Percentiles rank a stretch among this genome's conserved stretches.
These are phyloP conservation scores for Sinotaia quadrata DNA, from an alignment of 2,888 invertebrate species.

Conservation along the genomic window DNA sequence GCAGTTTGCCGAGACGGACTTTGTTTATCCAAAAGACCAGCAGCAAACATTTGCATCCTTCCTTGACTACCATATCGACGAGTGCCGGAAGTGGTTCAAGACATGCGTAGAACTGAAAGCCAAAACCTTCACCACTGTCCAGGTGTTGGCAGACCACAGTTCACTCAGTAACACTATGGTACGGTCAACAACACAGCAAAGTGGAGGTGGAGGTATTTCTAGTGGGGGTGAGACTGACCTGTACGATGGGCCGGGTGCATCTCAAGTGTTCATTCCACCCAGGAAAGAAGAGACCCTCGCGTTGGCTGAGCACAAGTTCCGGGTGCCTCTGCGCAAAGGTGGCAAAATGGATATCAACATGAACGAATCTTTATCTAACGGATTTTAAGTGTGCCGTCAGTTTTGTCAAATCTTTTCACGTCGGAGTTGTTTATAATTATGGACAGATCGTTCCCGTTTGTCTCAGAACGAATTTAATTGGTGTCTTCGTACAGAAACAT, in stretches of 20 bases:
- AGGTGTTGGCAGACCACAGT: background rate
- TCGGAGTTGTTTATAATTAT: too few relatives aligned
- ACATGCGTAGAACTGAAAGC: constrained; percentile 63
- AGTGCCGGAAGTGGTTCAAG: constrained; percentile 62
- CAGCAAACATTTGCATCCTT: constrained; percentile 52
- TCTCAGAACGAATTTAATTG: too few relatives aligned
- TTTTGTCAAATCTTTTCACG: too few relatives aligned
- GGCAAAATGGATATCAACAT: constrained; percentile 28
- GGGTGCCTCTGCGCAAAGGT: constrained; percentile 3
- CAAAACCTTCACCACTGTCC: constrained; percentile 53
- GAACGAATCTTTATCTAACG: constrained; percentile 18
- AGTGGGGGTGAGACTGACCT: constrained; percentile 25
- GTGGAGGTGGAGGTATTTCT: background rate
- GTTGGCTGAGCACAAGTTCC: constrained; percentile 16
- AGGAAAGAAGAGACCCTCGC: background rate
- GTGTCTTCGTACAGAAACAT: too few relatives aligned
- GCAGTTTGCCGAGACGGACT: constrained; percentile 55
- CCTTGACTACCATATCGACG: constrained; percentile 61
- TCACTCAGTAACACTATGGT: background rate
- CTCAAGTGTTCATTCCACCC: constrained; percentile 54
- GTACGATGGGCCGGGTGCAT: constrained; percentile 46
- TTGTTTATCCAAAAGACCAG: constrained; percentile 53
- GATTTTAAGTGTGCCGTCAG: constrained; percentile 2
- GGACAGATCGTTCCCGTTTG: too few relatives aligned
- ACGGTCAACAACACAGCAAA: background rate